Evolutionary conservation across 2,888 invertebrate species (phyloP).

Genomic region (Trisateles emortualis): DNA sequence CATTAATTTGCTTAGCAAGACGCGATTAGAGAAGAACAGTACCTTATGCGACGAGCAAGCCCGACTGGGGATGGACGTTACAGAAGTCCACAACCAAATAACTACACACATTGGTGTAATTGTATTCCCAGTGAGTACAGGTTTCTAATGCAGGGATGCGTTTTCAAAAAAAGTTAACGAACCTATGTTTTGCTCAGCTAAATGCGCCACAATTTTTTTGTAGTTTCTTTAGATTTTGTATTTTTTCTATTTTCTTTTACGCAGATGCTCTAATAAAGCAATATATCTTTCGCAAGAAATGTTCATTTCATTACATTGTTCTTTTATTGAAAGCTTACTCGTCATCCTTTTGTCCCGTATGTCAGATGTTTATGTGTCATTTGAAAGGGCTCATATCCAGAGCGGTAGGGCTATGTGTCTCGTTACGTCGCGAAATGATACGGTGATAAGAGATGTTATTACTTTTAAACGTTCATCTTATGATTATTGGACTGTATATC

Average conservation of each 20-base stretch:
- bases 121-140: no score
- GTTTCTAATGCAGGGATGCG: no score
- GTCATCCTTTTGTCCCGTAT: slow-evolving; percentile 17
- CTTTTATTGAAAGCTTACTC: slow-evolving; percentile 7
- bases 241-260: not conserved
- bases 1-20: no score
- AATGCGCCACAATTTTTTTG: no score
- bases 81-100: no score
- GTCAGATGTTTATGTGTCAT: slow-evolving; percentile 47
- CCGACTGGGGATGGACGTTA: no score
- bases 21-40: no score
- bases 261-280: not conserved
- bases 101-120: no score
- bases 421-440: slow-evolving; percentile 53
- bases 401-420: slow-evolving; percentile 40
- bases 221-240: no score
- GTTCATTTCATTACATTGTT: not conserved
- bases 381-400: slow-evolving; percentile 58
- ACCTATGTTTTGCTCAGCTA: no score
- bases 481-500: slow-evolving; percentile 24
- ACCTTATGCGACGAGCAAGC: no score
- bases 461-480: slow-evolving; percentile 52
- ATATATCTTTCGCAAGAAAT: not conserved
- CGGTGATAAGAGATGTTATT: slow-evolving; percentile 58
- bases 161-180: no score